Base-by-base conservation (phyloP, 2,888 invertebrate species). In the Galeopsomyia nigrocyanea region DNA sequence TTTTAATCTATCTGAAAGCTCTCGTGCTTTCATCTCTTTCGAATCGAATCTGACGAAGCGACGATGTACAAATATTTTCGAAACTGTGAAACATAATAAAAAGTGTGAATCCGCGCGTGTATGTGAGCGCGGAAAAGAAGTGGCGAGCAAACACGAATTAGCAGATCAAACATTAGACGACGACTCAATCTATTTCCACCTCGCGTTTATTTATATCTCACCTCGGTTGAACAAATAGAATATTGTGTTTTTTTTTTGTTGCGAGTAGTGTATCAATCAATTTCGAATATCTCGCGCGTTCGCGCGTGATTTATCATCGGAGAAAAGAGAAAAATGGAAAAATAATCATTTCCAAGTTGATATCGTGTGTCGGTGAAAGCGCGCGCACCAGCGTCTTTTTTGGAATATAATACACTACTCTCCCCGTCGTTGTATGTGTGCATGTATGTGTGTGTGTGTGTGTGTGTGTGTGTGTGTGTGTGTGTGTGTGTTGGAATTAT, bases 1-100 rank as follows among this genome's bases (percentile, higher is more conserved):
- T n/a, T 68, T 68, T 46, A 73, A 73, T 69, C 68, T 69, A 65
- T 62, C 47, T 66, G 47, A 73, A 69, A 69, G 69, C 65, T 51
- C 58, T 58, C 56, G 21, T 17, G 49, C 49, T 50, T 58, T 58
- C 58, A 67, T 67, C 58, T 50, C 60, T 56, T 39, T 19, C 58
- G 22, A 68, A 64, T 46, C 55, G 64, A 63, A 72, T 66, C 55
- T 2, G 17, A 56, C 56, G 21, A n/a, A 31, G 46, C 5, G 17
- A n/a, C n/a, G 14, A 21, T 63, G 17, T 31, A n/a, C 9, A 19
- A 19, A 16, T 16, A 46, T 2, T 9, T 10, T 39, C 3, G 21
- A 9, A 22, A 60, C n/a, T n/a, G 10, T 16, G 17, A 17, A 21
- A 17, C 3, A 55, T 10, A 47, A 21, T 53, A 47, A 21, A 55